Evolutionary conservation across 2,113 vertebrate species (phyloP).

Genomic region (Podilymbus podiceps): DNA sequence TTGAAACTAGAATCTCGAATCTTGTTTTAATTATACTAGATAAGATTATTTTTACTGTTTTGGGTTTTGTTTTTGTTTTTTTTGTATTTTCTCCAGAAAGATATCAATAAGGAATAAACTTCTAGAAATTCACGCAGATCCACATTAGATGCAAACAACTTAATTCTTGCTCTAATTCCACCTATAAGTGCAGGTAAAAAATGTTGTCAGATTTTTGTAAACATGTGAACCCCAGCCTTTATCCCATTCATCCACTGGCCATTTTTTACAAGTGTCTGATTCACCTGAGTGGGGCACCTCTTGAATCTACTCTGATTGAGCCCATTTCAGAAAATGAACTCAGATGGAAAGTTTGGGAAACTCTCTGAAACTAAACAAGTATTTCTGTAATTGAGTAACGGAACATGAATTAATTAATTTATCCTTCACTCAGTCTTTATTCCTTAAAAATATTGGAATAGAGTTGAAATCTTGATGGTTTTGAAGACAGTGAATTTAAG

Average conservation of each 20-base stretch:
- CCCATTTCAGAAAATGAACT: not conserved
- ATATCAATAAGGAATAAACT: not conserved
- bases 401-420: not conserved
- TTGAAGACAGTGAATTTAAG: constrained; percentile 15
- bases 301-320: not conserved
- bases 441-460: not conserved
- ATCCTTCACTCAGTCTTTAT: not conserved
- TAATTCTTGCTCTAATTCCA: not conserved
- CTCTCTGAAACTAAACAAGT: not conserved
- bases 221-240: not conserved
- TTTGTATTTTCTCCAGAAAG: not conserved
- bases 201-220: not conserved
- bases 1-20: not conserved
- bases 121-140: not conserved
- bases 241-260: not conserved
- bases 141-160: not conserved
- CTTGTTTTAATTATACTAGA: not conserved
- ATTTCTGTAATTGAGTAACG: not conserved
- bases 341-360: not conserved
- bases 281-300: not conserved
- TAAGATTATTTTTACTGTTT: not conserved
- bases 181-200: not conserved
- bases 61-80: not conserved
- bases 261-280: not conserved
- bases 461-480: not conserved